These are phyloP conservation scores for Asteroscopus sphinx DNA, from an alignment of 2,888 invertebrate species.

Conservation along the genomic window DNA sequence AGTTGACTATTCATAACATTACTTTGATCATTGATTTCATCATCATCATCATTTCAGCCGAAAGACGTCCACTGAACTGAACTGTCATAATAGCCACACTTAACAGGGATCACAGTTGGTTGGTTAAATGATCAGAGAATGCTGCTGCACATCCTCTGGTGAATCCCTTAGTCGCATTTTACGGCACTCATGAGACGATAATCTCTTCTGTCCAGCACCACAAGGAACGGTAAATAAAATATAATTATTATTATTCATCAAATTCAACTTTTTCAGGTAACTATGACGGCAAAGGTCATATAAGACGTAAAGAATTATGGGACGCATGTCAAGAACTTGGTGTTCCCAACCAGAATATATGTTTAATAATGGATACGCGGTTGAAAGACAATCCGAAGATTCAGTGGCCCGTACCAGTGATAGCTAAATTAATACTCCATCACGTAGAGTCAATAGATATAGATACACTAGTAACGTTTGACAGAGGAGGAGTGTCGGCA, in stretches of 20 bases:
- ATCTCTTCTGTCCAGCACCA: too few species aligned
- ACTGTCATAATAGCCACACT: too few species aligned
- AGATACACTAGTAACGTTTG: constrained; percentile 97
- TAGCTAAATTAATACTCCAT: constrained; percentile 83
- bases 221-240: too few species aligned
- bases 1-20: background rate
- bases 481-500: constrained; percentile 97
- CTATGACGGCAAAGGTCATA: constrained; percentile 90
- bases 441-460: constrained; percentile 93
- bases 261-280: constrained; percentile 86
- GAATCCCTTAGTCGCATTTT: too few species aligned
- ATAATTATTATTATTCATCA: background rate
- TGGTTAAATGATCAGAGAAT: too few species aligned
- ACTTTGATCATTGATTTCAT: too few species aligned
- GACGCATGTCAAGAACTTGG: constrained; percentile 94
- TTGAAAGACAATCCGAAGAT: constrained; percentile 94
- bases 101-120: too few species aligned
- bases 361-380: constrained; percentile 92
- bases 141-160: too few species aligned
- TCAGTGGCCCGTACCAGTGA: constrained; percentile 92
- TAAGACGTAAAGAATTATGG: constrained; percentile 95
- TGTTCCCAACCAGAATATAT: constrained; percentile 93
- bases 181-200: too few species aligned
- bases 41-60: too few species aligned
- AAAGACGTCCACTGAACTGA: too few species aligned